Evolutionary conservation across 2,113 vertebrate species (phyloP), one percentile per base, ranked within the genome.

Genomic region (Beaufortia kweichowensis): DNA sequence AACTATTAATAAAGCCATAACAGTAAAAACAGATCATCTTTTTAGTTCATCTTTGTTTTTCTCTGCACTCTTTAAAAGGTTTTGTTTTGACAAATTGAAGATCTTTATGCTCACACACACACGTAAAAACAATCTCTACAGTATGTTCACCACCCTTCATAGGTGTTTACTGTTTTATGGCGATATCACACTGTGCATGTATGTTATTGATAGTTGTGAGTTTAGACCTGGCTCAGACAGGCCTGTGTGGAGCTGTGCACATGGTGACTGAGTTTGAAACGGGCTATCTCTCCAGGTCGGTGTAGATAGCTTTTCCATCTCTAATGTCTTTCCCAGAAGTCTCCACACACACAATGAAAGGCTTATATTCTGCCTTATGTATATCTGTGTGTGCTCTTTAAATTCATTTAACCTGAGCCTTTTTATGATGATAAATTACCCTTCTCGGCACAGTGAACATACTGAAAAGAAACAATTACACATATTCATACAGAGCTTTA

Each of bases 251-350:
- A 28, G 9, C 59, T 41, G 19, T 35, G 50, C 28, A 66, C 14
- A 61, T 60, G 61, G n/a, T 43, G 61, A n/a, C 26, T 46, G 79
- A 43, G 67, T 61, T 64, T 48, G 69, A 79, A 55, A 67, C 43
- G 43, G 43, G 2, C 46, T 23, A 64, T 61, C 67, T 72, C 60
- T 74, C n/a, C 75, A 81, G 76, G 70, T 75, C 64, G 67, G 62
- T 60, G 23, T 56, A 46, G 71, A 79, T 59, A 50, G 35, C 64
- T 79, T 73, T 73, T 79, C 66, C 77, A 75, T 78, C 59, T 63
- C 57, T 82, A 82, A 82, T 82, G 80, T 78, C 56, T 82, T 82
- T 82, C 60, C 80, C 80, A 82, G 80, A 75, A 69, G 29, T 39
- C 43, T 74, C 24, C 15, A 72, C 35, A 24, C 75, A 67, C 66